These are phyloP conservation scores for Pachliopta kotzebuea DNA, from an alignment of 2,888 invertebrate genomes.

Conservation along the genomic window DNA sequence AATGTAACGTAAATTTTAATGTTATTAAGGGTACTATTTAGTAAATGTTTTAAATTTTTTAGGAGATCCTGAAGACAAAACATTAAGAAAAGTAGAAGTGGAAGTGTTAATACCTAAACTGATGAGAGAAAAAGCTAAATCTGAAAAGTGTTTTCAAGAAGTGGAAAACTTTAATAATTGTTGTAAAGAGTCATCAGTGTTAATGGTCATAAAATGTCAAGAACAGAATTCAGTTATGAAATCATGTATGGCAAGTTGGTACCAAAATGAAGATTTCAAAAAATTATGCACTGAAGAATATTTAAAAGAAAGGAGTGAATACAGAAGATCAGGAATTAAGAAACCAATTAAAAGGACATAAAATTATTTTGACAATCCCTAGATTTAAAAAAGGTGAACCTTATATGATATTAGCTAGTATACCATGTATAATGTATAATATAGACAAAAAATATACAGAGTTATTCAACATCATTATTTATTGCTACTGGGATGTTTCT, in stretches of 20 bases:
- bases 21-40: background rate
- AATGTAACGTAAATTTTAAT: slow-evolving; percentile 1
- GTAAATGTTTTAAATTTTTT: slow-evolving; percentile 36
- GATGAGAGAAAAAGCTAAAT: slow-evolving; percentile 90
- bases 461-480: slow-evolving; percentile 62
- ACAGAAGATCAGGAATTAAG: slow-evolving; percentile 88
- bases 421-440: too few species aligned
- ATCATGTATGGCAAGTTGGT: slow-evolving; percentile 88
- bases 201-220: slow-evolving; percentile 88
- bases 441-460: slow-evolving; percentile 32
- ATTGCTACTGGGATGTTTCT: slow-evolving; percentile 73
- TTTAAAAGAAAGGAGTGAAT: slow-evolving; percentile 89
- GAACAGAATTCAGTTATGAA: slow-evolving; percentile 85
- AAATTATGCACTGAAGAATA: slow-evolving; percentile 89
- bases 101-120: slow-evolving; percentile 94
- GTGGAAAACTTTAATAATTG: slow-evolving; percentile 87
- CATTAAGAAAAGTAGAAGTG: slow-evolving; percentile 92
- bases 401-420: too few species aligned
- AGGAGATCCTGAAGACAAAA: slow-evolving; percentile 93
- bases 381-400: background rate
- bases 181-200: slow-evolving; percentile 84
- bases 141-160: slow-evolving; percentile 87
- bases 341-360: slow-evolving; percentile 76
- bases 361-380: slow-evolving; percentile 25
- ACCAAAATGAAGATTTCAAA: slow-evolving; percentile 86